These are phyloP conservation scores for Drosophila ambigua DNA, from an alignment of 1,140 invertebrate genomes.

Conservation along the genomic window DNA sequence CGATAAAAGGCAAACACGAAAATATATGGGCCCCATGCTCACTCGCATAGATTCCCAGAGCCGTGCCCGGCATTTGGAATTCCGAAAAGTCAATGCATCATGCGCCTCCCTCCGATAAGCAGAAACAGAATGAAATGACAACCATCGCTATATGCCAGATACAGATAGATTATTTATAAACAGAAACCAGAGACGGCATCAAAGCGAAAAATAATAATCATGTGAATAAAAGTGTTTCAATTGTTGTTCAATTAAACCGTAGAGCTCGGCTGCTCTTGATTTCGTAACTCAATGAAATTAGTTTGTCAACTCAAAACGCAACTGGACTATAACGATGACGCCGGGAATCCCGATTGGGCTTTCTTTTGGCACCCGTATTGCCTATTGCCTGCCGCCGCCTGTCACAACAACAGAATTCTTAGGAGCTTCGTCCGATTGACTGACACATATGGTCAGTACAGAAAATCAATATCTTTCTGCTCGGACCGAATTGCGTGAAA, in stretches of 20 bases:
- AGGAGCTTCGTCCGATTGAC: conserved; percentile 18
- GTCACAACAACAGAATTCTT: not conserved
- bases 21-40: not conserved
- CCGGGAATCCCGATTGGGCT: conserved; percentile 67
- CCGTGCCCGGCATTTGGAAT: conserved; percentile 1
- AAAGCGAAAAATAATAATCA: conserved; percentile 28
- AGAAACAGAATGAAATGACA: not conserved
- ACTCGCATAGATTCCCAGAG: not conserved
- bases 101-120: conserved; percentile 30
- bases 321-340: conserved; percentile 57
- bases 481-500: conserved; percentile 10
- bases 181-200: conserved; percentile 22
- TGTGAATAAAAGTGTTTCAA: conserved; percentile 42
- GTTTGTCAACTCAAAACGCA: conserved; percentile 45
- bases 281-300: conserved; percentile 32
- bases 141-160: too few relatives aligned
- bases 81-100: not conserved
- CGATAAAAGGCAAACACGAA: not conserved
- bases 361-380: conserved; percentile 53
- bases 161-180: conserved; percentile 10
- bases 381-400: conserved; percentile 55
- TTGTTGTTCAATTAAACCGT: conserved; percentile 46
- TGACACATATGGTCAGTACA: conserved; percentile 21
- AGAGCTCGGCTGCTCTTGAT: conserved; percentile 20
- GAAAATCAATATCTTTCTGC: conserved; percentile 34